These are phyloP conservation scores for Lethocerus indicus DNA, from an alignment of 1,140 invertebrate species.

Conservation along the genomic window DNA sequence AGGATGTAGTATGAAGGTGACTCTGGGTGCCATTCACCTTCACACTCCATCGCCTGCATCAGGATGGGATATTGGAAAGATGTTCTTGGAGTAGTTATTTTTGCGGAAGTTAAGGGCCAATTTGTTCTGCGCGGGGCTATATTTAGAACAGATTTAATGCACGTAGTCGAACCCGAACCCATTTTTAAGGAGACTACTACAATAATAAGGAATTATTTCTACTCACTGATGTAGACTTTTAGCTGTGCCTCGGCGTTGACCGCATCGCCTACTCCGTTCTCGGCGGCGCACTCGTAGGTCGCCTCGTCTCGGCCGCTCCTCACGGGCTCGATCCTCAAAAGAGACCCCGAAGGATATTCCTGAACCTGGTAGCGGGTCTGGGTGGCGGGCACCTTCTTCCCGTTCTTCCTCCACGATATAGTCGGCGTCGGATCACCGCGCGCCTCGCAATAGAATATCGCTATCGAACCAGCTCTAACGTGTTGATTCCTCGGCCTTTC, in stretches of 20 bases:
- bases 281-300: slow-evolving; percentile 87
- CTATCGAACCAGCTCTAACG: slow-evolving; percentile 76
- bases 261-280: slow-evolving; percentile 89
- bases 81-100: no score
- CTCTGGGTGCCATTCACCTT: no score
- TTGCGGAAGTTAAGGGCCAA: no score
- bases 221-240: slow-evolving; percentile 74
- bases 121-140: no score
- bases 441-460: slow-evolving; percentile 88
- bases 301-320: slow-evolving; percentile 66
- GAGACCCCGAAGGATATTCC: slow-evolving; percentile 43
- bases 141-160: no score
- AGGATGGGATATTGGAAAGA: no score
- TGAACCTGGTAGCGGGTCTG: slow-evolving; percentile 56
- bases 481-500: slow-evolving; percentile 69
- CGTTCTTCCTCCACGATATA: slow-evolving; percentile 83
- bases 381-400: slow-evolving; percentile 57
- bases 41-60: no score
- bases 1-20: no score
- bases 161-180: no score
- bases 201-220: no score
- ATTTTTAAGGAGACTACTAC: no score
- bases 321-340: slow-evolving; percentile 85
- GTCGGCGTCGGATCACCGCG: slow-evolving; percentile 73
- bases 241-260: slow-evolving; percentile 76